Base-by-base conservation (phyloP, 2,888 invertebrate species). In the Thalpophila matura region DNA sequence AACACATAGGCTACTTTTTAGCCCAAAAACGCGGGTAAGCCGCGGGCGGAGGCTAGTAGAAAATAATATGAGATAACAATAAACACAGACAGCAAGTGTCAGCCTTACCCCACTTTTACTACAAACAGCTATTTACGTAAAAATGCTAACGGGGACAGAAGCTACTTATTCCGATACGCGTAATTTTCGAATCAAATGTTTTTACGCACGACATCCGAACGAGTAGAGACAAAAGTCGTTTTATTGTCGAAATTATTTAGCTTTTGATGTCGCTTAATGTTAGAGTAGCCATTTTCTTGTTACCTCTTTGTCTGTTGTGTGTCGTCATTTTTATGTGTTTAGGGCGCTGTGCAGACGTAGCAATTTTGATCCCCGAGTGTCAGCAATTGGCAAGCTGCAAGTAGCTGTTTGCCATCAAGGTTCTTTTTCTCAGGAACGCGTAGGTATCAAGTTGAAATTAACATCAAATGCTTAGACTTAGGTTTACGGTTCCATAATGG, bases 21-120 rank as follows among this genome's bases (percentile, higher is more conserved):
- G n/a, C n/a, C n/a, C n/a, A n/a, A 12, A 29, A 29, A 29, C 1
- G 12, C 29, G 9, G 9, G n/a, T n/a, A 31, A n/a, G n/a, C n/a
- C n/a, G n/a, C n/a, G n/a, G n/a, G n/a, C n/a, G n/a, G n/a, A n/a
- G n/a, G n/a, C n/a, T n/a, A n/a, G n/a, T n/a, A n/a, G n/a, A n/a
- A n/a, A n/a, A n/a, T n/a, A n/a, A n/a, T n/a, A n/a, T n/a, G 1
- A 38, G 70, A 54, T 29, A 51, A 71, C 51, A 65, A 57, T 63
- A 26, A 66, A 56, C 47, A 12, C n/a, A 45, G 45, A 22, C 40
- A 33, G 58, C 42, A 53, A 74, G 43, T 31, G 64, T 55, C 10
- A 3, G 4, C 1, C 16, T 40, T 51, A 69, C 64, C 69, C 49
- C 35, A 59, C 53, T 47, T 51, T 42, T 31, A 14, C 35, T 31